phyloP scores from a whole-genome alignment of 2,888 invertebrate genomes.

The Sylvicola cinctus region DNA sequence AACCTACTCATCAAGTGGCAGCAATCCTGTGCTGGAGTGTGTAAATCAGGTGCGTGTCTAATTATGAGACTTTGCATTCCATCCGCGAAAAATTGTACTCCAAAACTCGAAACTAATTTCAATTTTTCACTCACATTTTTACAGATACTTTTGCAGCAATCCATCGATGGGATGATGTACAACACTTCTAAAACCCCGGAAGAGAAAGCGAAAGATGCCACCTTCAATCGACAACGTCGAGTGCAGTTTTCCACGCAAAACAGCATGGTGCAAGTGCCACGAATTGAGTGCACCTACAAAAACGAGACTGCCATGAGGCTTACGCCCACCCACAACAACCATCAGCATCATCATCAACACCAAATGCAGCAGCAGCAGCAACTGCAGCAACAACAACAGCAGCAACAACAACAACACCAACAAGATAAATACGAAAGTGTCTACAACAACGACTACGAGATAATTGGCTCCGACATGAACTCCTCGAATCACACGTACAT shows the following conservation, averaged over 20 bases:
- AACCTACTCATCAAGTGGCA: conserved; percentile 32
- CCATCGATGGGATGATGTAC: conserved; percentile 28
- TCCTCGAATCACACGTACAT: conserved; percentile 40
- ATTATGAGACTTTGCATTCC: neutral
- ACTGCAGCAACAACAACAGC: conserved; percentile 8
- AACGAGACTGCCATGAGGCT: conserved; percentile 1
- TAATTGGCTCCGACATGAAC: conserved; percentile 28
- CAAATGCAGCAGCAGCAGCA: no score
- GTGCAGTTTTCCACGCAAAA: conserved; percentile 42
- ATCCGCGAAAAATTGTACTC: neutral
- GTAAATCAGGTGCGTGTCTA: conserved; percentile 37
- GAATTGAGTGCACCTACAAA: conserved; percentile 14
- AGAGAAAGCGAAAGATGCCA: conserved; percentile 28
- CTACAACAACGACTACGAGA: conserved; percentile 55
- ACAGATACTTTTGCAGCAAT: conserved; percentile 54
- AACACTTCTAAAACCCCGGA: conserved; percentile 11
- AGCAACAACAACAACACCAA: conserved; percentile 19
- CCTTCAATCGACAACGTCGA: conserved; percentile 24
- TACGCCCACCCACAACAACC: conserved; percentile 10
- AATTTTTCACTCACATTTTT: neutral
- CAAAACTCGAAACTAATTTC: neutral
- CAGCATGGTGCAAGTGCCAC: conserved; percentile 30
- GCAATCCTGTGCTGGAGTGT: conserved; percentile 69
- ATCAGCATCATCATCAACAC: conserved; percentile 2
- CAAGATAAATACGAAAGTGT: conserved; percentile 38